These are phyloP conservation scores for Macrophya annulata DNA, from an alignment of 2,888 invertebrate genomes.

Conservation along the genomic window DNA sequence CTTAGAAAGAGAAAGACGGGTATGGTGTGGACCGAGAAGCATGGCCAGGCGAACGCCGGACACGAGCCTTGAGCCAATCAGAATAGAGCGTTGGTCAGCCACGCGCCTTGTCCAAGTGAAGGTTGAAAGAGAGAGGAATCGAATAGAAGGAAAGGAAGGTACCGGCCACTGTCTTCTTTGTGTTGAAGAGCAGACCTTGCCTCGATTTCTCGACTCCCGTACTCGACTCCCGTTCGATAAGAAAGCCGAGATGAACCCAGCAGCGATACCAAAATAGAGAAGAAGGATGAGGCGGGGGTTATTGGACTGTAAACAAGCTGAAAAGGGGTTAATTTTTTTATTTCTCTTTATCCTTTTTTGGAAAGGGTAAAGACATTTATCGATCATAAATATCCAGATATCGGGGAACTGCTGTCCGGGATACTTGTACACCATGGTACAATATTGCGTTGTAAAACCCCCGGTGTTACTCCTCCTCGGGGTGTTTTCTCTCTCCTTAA, in stretches of 20 bases:
- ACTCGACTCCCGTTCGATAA: slow-evolving; percentile 51
- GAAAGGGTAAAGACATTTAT: neutral
- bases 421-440: neutral
- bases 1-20: slow-evolving; percentile 55
- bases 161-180: slow-evolving; percentile 29
- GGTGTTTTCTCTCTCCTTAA: neutral
- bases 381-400: slow-evolving; percentile 12
- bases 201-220: slow-evolving; percentile 47
- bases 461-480: neutral
- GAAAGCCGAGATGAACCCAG: slow-evolving; percentile 20
- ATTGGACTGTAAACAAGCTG: slow-evolving; percentile 11
- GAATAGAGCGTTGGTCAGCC: slow-evolving; percentile 76
- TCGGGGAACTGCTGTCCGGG: neutral
- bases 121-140: slow-evolving; percentile 12
- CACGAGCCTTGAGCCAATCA: slow-evolving; percentile 79
- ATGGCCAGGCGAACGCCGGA: slow-evolving; percentile 74
- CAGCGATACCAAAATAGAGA: neutral
- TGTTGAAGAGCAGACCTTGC: slow-evolving; percentile 15
- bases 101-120: slow-evolving; percentile 69
- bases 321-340: slow-evolving; percentile 20
- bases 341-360: neutral
- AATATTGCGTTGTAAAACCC: neutral
- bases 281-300: neutral
- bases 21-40: slow-evolving; percentile 28
- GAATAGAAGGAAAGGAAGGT: neutral